Conservation (phyloP, 2,888 invertebrate species). For the Mythimna vitellina region DNA sequence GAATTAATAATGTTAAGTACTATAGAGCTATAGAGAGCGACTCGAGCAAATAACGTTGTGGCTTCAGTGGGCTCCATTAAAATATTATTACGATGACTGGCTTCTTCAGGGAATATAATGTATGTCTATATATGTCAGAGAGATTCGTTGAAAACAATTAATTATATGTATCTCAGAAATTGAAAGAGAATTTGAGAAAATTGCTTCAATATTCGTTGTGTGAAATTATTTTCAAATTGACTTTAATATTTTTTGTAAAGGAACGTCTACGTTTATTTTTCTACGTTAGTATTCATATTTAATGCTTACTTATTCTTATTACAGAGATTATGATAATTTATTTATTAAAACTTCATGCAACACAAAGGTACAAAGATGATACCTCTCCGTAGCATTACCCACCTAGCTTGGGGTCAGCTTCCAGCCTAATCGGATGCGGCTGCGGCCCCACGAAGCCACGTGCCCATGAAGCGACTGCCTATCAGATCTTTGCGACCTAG, state of each 20-base stretch:
- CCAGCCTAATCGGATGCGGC: too few species aligned
- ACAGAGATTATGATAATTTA: too few species aligned
- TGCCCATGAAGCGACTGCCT: too few species aligned
- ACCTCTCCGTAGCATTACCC: too few species aligned
- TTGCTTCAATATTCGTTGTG: background rate
- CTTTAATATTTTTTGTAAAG: background rate
- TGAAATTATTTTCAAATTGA: constrained; percentile 14
- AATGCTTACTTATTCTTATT: background rate
- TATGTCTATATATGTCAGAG: constrained; percentile 32
- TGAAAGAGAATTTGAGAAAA: background rate
- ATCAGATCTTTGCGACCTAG: too few species aligned
- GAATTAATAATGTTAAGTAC: constrained; percentile 80
- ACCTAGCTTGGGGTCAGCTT: too few species aligned
- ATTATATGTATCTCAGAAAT: constrained; percentile 23
- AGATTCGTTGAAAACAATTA: constrained; percentile 44
- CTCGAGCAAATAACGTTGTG: constrained; percentile 65
- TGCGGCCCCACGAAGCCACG: too few species aligned
- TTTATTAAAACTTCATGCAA: too few species aligned
- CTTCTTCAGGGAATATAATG: constrained; percentile 59
- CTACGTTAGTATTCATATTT: background rate
- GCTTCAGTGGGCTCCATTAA: constrained; percentile 63
- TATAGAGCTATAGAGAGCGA: constrained; percentile 57
- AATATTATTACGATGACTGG: constrained; percentile 62
- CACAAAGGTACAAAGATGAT: too few species aligned
- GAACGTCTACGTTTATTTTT: background rate